Conservation (phyloP, 2,888 invertebrate genomes). For the Pimpla rufipes region DNA sequence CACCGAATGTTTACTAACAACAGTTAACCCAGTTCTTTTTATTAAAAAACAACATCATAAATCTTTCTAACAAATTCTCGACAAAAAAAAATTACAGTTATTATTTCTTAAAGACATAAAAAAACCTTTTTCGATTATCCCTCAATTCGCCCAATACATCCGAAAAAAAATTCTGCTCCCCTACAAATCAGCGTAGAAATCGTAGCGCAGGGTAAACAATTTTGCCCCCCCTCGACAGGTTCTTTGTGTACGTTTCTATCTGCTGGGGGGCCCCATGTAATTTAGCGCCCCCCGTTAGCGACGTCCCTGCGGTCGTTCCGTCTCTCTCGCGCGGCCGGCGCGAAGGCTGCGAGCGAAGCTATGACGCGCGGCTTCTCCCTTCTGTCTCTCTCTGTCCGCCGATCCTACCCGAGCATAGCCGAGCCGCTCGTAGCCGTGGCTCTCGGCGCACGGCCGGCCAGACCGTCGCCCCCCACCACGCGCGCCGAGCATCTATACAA, state of each 20-base stretch:
- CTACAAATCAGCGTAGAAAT: neutral
- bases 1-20: too few species aligned
- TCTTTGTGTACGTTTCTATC: neutral
- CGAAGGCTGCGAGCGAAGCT: constrained; percentile 53
- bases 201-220: neutral
- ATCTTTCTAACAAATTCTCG: too few species aligned
- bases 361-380: constrained; percentile 63
- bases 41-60: too few species aligned
- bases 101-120: too few species aligned
- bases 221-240: neutral
- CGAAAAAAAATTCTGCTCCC: too few species aligned
- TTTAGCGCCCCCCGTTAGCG: constrained; percentile 13
- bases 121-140: too few species aligned
- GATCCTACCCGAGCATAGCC: constrained; percentile 41
- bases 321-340: constrained; percentile 53
- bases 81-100: too few species aligned
- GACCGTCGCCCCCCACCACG: constrained; percentile 41
- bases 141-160: too few species aligned
- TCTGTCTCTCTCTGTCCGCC: constrained; percentile 45
- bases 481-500: constrained; percentile 34
- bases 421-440: constrained; percentile 49
- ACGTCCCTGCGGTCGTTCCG: constrained; percentile 50
- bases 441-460: constrained; percentile 54
- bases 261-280: neutral
- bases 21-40: too few species aligned